A percentile compares a stretch with the other conserved stretches of the same genome.
phyloP scores from a whole-genome alignment of 2,797 vertebrate genomes.

The Sebastes flavidus region DNA sequence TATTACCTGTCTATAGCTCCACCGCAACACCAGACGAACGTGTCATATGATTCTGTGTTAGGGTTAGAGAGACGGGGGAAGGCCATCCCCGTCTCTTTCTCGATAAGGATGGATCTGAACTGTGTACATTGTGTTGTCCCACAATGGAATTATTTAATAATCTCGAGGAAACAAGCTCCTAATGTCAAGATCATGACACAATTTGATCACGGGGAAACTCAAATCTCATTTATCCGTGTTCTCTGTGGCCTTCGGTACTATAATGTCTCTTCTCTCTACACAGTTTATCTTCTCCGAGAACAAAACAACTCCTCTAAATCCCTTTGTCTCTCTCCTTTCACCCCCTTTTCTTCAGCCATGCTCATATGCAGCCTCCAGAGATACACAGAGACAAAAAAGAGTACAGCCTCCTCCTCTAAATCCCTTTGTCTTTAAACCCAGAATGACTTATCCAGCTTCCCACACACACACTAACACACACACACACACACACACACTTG shows the following conservation, averaged over 20 bases:
- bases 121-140: neutral
- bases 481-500: neutral
- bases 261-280: neutral
- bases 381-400: slow-evolving; percentile 35
- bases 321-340: slow-evolving; percentile 40
- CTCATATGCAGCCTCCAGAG: slow-evolving; percentile 42
- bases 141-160: neutral
- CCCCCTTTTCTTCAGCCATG: slow-evolving; percentile 32
- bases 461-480: slow-evolving; percentile 1
- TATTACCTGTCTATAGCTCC: no score
- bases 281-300: slow-evolving; percentile 33
- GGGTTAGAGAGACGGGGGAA: neutral
- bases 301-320: slow-evolving; percentile 40
- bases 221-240: slow-evolving; percentile 3
- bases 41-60: neutral
- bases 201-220: slow-evolving; percentile 1
- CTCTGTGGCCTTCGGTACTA: neutral
- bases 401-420: slow-evolving; percentile 46
- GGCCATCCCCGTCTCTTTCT: no score
- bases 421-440: slow-evolving; percentile 56
- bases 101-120: no score
- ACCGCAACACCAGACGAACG: rapidly evolving
- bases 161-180: neutral
- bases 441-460: slow-evolving; percentile 45
- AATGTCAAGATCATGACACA: neutral